Percentiles rank a stretch among this genome's conserved stretches.
Conservation (phyloP, 37 sponge, comb jelly and placozoan species). For the Beroe ovata region DNA sequence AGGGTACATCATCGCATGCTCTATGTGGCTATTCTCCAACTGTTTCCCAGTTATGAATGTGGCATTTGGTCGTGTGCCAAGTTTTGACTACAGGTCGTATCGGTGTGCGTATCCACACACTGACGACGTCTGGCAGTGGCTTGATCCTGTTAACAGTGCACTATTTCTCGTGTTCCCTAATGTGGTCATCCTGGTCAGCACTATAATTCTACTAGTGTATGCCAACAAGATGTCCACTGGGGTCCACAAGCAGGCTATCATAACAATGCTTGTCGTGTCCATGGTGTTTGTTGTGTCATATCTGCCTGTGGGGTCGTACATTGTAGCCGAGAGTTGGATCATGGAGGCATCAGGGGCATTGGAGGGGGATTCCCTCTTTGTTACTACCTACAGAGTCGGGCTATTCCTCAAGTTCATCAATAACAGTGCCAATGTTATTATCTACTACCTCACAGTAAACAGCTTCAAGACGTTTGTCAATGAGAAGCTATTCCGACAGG, state of each 20-base stretch:
- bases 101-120: conserved; percentile 22
- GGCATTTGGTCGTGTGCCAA: not conserved
- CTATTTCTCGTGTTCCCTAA: conserved; percentile 27
- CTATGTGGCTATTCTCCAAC: conserved; percentile 57
- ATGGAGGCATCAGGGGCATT: not conserved
- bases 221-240: not conserved
- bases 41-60: not conserved
- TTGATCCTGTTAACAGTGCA: not conserved
- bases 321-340: conserved; percentile 8
- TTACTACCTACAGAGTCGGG: not conserved
- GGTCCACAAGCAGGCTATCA: conserved; percentile 42
- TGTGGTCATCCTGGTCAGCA: not conserved
- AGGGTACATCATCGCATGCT: conserved; percentile 20
- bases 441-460: conserved; percentile 9
- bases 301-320: conserved; percentile 4
- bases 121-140: conserved; percentile 49
- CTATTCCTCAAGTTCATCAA: conserved; percentile 7
- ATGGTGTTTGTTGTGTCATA: conserved; percentile 5
- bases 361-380: not conserved
- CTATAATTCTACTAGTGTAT: not conserved
- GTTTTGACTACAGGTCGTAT: conserved; percentile 39
- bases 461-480: conserved; percentile 27
- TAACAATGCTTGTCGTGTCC: conserved; percentile 14
- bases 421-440: not conserved
- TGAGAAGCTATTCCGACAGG: not conserved